Percentiles rank a stretch among this genome's conserved stretches.
phyloP scores from a whole-genome alignment of 2,113 vertebrate genomes.

The Mohoua ochrocephala region DNA sequence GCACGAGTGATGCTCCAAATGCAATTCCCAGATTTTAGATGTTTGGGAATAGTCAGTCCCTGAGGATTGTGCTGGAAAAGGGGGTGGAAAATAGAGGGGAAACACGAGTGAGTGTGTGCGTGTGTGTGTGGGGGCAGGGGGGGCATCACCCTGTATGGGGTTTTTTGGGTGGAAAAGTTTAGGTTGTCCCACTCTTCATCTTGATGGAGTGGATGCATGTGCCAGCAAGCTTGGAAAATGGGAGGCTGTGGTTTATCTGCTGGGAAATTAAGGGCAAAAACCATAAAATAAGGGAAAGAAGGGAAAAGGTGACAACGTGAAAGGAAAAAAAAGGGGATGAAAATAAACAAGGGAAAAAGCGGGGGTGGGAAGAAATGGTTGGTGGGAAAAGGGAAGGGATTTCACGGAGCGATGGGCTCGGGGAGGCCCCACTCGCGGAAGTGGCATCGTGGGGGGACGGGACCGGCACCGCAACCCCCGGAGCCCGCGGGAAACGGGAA shows the following conservation, averaged over 20 bases:
- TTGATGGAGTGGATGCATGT: neutral
- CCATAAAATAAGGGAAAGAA: neutral
- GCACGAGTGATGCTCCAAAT: neutral
- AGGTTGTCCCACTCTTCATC: neutral
- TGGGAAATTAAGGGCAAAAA: neutral
- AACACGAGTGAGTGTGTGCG: neutral
- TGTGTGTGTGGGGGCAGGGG: rapidly evolving
- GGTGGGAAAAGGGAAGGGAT: neutral
- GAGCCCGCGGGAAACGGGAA: neutral
- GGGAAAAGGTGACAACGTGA: neutral
- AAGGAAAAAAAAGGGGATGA: neutral
- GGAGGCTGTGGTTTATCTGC: neutral
- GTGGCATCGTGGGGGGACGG: neutral
- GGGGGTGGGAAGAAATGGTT: neutral
- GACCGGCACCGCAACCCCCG: neutral
- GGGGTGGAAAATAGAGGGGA: neutral
- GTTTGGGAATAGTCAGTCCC: neutral
- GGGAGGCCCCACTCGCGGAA: slow-evolving; percentile 26
- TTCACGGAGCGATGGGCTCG: neutral
- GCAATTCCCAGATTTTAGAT: neutral
- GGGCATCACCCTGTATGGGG: neutral
- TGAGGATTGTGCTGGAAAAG: neutral
- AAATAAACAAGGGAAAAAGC: neutral
- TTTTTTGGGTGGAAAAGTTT: neutral
- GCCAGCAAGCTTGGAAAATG: neutral